Conservation (phyloP, 2,113 vertebrate genomes). For the Tragelaphus buxtoni region DNA sequence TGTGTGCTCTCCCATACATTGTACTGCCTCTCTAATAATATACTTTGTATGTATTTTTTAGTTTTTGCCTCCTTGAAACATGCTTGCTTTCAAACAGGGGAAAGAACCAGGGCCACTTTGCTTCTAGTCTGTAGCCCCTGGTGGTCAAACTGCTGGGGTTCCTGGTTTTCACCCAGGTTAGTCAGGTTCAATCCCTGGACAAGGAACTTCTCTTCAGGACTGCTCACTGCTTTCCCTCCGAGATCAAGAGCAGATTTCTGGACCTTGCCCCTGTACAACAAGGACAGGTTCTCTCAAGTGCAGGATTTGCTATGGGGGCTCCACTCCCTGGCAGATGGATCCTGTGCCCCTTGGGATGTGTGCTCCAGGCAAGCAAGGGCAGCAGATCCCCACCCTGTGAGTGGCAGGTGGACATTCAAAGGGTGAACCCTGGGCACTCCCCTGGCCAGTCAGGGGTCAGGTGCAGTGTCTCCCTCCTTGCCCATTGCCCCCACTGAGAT, state of each 20-base stretch:
- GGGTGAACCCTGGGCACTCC: background rate
- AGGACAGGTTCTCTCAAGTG: background rate
- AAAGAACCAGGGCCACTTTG: background rate
- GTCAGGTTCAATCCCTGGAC: background rate
- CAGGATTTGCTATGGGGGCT: background rate
- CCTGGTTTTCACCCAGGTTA: background rate
- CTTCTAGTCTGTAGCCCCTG: background rate
- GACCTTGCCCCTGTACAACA: background rate
- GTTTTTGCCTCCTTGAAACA: background rate
- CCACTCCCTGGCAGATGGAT: background rate
- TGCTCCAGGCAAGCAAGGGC: background rate
- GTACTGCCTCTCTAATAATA: background rate
- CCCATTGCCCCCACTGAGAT: background rate
- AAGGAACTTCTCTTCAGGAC: background rate
- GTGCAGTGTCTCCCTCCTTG: background rate
- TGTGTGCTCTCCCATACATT: background rate
- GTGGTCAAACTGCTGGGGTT: background rate
- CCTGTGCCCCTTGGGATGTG: background rate
- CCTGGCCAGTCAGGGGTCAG: too few species aligned
- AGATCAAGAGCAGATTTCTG: background rate
- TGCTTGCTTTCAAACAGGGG: background rate
- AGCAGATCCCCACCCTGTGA: background rate
- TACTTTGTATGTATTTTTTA: background rate
- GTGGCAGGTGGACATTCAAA: background rate
- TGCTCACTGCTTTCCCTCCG: background rate